Evolutionary conservation across 2,888 invertebrate genomes (phyloP).

Genomic region (Zhuqinia jingwanae): DNA sequence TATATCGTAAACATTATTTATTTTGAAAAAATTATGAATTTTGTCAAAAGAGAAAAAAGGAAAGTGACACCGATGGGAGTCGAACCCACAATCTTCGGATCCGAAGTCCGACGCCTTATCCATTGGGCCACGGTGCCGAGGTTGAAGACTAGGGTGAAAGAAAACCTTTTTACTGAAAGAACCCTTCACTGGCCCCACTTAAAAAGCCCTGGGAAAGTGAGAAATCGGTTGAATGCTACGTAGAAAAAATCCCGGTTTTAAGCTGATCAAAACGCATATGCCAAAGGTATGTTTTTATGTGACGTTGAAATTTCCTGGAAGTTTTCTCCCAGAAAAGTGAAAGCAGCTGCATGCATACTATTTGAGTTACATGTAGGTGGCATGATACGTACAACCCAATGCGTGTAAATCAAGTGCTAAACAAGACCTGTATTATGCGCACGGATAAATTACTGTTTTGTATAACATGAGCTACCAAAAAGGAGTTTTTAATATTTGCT

Average conservation of each 20-base stretch:
- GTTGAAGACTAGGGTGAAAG: not conserved
- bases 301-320: not conserved
- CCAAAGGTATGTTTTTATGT: not conserved
- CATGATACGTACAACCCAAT: too few species aligned
- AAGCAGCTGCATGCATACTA: too few species aligned
- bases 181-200: constrained; percentile 4
- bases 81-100: constrained; percentile 76
- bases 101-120: constrained; percentile 75
- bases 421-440: not conserved
- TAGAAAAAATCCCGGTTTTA: too few species aligned
- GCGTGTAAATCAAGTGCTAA: not conserved
- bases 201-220: not conserved
- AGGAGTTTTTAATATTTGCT: constrained; percentile 46
- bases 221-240: not conserved
- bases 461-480: constrained; percentile 42
- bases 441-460: constrained; percentile 21
- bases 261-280: too few species aligned
- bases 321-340: not conserved
- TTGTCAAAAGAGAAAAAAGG: too few species aligned
- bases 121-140: constrained; percentile 69
- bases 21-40: not conserved
- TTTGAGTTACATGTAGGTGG: not conserved
- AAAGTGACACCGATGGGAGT: constrained; percentile 70
- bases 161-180: constrained; percentile 10
- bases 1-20: too few species aligned